Evolutionary conservation across 2,888 invertebrate genomes (phyloP).

Genomic region (Drosophila imparisetae): DNA sequence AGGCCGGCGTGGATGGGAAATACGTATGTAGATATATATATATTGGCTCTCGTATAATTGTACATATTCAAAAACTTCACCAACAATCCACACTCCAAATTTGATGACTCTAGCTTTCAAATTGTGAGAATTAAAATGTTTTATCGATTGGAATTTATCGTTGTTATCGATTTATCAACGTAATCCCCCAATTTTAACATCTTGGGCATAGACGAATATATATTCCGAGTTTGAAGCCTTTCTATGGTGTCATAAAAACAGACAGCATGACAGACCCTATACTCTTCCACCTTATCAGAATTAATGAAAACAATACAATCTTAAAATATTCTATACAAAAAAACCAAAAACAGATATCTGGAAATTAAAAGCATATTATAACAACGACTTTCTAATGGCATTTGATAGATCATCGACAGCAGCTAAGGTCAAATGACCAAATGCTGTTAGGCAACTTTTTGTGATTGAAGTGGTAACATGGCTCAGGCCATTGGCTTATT

Average conservation of each 20-base stretch:
- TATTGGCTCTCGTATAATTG: neutral
- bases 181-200: neutral
- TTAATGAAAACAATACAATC: neutral
- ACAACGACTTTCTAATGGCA: conserved; percentile 37
- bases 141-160: neutral
- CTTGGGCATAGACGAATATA: neutral
- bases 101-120: neutral
- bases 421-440: conserved; percentile 10
- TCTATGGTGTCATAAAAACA: neutral
- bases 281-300: neutral
- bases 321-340: neutral
- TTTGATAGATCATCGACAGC: conserved; percentile 24
- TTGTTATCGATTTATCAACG: neutral
- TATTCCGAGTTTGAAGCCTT: neutral
- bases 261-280: neutral
- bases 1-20: neutral
- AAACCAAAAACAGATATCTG: neutral
- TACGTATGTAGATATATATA: neutral
- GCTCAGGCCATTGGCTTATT: conserved; percentile 47
- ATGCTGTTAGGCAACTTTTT: conserved; percentile 39
- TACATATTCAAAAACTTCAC: neutral
- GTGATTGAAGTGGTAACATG: conserved; percentile 23
- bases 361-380: conserved; percentile 29
- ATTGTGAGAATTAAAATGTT: neutral
- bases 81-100: neutral